Conservation (phyloP, 1,140 invertebrate species). For the Neuroterus valhalla region DNA sequence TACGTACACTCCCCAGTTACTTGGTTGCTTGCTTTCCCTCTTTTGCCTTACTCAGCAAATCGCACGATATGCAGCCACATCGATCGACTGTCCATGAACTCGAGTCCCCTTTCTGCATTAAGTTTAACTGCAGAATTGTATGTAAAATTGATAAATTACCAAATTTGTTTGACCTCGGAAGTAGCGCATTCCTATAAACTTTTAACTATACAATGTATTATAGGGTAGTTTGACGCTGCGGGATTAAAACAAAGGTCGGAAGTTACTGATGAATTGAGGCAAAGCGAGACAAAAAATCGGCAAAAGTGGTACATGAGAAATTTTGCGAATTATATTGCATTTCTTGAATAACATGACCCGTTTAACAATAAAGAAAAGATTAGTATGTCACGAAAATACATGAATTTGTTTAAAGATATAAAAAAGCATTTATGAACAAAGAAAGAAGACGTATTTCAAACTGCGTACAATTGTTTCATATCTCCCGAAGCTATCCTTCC, state of each 20-base stretch:
- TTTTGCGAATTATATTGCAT: no score
- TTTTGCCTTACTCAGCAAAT: neutral
- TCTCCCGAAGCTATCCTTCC: slow-evolving; percentile 9
- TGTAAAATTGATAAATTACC: slow-evolving; percentile 22
- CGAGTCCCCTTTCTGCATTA: slow-evolving; percentile 16
- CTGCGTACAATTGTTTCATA: neutral
- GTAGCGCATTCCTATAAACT: neutral
- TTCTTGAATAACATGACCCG: no score
- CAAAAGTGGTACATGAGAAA: no score
- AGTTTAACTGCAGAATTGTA: slow-evolving; percentile 4
- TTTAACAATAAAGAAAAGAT: no score
- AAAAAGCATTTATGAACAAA: slow-evolving; percentile 1
- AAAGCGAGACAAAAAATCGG: no score
- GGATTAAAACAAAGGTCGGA: no score
- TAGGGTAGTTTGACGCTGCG: neutral
- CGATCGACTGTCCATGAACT: slow-evolving; percentile 33
- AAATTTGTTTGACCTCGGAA: slow-evolving; percentile 7
- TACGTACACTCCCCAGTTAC: slow-evolving; percentile 3
- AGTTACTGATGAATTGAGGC: no score
- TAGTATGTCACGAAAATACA: no score
- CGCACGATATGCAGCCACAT: neutral
- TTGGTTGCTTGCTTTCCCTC: slow-evolving; percentile 5
- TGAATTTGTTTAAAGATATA: neutral
- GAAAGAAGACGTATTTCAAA: slow-evolving; percentile 4
- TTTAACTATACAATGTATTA: neutral